Conservation (phyloP, 1,140 invertebrate species). For the Armadillidium nasatum region DNA sequence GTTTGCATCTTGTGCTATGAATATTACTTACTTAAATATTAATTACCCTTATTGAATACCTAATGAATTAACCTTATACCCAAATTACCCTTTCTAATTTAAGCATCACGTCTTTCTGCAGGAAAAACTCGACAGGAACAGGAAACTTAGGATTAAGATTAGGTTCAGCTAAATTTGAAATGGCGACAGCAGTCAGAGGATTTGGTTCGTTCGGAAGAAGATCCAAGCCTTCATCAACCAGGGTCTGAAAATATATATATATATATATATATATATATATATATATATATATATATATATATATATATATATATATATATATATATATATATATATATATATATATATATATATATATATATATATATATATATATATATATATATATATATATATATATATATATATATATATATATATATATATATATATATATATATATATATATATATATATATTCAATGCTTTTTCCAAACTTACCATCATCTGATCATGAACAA, state of each 20-base stretch:
- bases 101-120: neutral
- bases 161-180: constrained; percentile 8
- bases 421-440: neutral
- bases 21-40: too few species aligned
- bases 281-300: neutral
- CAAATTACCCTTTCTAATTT: neutral
- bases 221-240: neutral
- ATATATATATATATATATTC: neutral
- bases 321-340: neutral
- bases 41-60: too few species aligned
- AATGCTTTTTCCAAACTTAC: neutral
- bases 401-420: neutral
- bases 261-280: neutral
- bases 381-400: neutral
- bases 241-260: neutral
- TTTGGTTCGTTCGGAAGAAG: neutral
- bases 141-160: neutral
- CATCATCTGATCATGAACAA: constrained; percentile 4
- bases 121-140: neutral
- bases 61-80: too few species aligned
- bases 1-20: too few species aligned
- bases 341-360: neutral
- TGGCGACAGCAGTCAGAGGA: neutral
- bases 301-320: neutral
- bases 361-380: too few species aligned